Conservation (phyloP, 30 jellyfish, hydroid and myxozoan genomes). For the Morbakka virulenta region DNA sequence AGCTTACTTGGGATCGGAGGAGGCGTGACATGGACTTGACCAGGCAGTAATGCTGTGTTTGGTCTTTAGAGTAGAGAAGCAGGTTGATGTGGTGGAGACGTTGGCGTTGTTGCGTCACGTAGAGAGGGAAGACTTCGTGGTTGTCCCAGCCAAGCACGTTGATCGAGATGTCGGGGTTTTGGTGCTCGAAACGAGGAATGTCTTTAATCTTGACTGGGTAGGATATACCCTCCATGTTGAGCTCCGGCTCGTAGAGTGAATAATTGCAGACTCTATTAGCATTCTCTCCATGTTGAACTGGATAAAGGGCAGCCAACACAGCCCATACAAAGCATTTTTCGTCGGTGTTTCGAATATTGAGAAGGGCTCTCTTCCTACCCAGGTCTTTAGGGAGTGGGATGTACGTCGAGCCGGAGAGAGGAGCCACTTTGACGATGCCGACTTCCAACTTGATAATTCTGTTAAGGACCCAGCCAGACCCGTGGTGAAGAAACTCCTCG, state of each 20-base stretch:
- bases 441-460: too few relatives aligned
- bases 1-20: background rate
- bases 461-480: too few relatives aligned
- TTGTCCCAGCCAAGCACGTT: background rate
- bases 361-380: conserved; percentile 4
- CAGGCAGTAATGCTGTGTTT: conserved; percentile 34
- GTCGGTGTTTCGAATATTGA: conserved; percentile 1
- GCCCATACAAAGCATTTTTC: background rate
- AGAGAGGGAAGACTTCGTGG: background rate
- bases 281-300: background rate
- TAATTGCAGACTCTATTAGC: background rate
- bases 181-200: background rate
- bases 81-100: background rate
- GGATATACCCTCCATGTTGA: background rate
- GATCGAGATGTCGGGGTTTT: background rate
- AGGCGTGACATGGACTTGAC: background rate
- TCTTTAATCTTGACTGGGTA: background rate
- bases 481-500: too few relatives aligned
- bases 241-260: background rate
- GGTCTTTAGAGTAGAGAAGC: conserved; percentile 16
- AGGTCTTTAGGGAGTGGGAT: conserved; percentile 35
- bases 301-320: background rate
- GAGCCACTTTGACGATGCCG: background rate
- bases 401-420: conserved; percentile 40
- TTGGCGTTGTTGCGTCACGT: background rate